Percentiles rank a stretch among this genome's conserved stretches.
phyloP scores from a whole-genome alignment of 2,888 invertebrate genomes.

The Eristalis intricaria region DNA sequence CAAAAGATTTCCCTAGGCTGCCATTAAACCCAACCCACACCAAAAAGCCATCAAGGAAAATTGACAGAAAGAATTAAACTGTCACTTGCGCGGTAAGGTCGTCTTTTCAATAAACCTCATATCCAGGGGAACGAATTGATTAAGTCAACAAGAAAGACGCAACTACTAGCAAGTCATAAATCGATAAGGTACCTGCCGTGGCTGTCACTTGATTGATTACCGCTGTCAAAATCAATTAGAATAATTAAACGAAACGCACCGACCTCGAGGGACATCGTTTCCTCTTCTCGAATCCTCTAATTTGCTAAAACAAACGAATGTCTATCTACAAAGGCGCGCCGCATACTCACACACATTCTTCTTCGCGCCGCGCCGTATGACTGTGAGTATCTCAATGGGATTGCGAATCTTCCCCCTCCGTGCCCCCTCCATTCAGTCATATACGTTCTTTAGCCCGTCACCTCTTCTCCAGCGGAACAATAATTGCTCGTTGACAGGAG shows the following conservation, averaged over 20 bases:
- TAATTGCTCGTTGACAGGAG: conserved; percentile 22
- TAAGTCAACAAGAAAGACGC: not conserved
- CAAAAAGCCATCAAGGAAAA: not conserved
- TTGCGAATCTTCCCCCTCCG: conserved; percentile 1
- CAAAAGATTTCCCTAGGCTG: no score
- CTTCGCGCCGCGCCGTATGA: not conserved
- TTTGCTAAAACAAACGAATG: conserved; percentile 11
- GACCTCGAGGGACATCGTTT: conserved; percentile 14
- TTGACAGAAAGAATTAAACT: no score
- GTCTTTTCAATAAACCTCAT: not conserved
- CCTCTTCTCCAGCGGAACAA: conserved; percentile 9
- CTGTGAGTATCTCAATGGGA: conserved; percentile 18
- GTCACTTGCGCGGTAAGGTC: not conserved
- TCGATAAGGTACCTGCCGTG: conserved; percentile 10
- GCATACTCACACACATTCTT: not conserved
- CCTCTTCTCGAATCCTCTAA: conserved; percentile 3
- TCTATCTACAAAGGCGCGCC: not conserved
- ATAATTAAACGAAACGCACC: conserved; percentile 21
- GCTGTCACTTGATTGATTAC: conserved; percentile 33
- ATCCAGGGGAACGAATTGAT: not conserved
- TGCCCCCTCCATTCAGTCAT: not conserved
- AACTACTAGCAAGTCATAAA: not conserved
- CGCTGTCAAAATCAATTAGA: conserved; percentile 31
- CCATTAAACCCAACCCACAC: no score
- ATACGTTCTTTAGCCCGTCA: not conserved